These are phyloP conservation scores for Pogonomyrmex californicus DNA, from an alignment of 1,140 invertebrate species.

Conservation along the genomic window DNA sequence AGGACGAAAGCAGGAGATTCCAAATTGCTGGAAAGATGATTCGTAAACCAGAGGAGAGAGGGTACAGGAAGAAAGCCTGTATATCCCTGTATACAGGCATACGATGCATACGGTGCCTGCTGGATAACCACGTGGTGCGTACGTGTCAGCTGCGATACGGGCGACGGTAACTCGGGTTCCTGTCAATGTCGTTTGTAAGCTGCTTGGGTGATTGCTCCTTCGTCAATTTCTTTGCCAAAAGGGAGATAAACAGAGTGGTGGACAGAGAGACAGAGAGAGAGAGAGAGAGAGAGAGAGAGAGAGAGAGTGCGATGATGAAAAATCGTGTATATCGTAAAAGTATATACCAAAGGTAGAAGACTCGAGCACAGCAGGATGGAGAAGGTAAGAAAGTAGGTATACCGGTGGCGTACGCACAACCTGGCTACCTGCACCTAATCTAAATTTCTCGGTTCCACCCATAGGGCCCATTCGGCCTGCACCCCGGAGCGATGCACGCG, in stretches of 20 bases:
- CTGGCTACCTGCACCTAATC: constrained; percentile 69
- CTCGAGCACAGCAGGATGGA: neutral
- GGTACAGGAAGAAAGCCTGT: neutral
- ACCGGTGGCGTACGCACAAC: constrained; percentile 7
- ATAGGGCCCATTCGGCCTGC: constrained; percentile 36
- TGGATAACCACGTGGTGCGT: constrained; percentile 79
- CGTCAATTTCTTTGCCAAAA: constrained; percentile 67
- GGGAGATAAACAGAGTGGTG: neutral
- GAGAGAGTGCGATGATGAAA: constrained; percentile 19
- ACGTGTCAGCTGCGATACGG: constrained; percentile 81
- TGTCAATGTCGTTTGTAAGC: constrained; percentile 53
- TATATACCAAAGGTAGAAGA: neutral
- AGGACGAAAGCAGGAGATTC: neutral
- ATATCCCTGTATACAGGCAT: constrained; percentile 16
- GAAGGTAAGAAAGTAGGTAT: constrained; percentile 49
- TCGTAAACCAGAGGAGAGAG: neutral
- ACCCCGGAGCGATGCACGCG: constrained; percentile 66
- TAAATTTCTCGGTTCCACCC: constrained; percentile 68
- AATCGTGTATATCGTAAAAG: neutral
- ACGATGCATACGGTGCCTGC: constrained; percentile 57
- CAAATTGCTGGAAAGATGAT: constrained; percentile 29
- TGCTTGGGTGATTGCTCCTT: constrained; percentile 58
- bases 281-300: neutral
- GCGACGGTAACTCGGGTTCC: constrained; percentile 68
- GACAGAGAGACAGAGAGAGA: neutral